Evolutionary conservation across 2,888 invertebrate genomes (phyloP).

Genomic region (Conchocele bisecta): DNA sequence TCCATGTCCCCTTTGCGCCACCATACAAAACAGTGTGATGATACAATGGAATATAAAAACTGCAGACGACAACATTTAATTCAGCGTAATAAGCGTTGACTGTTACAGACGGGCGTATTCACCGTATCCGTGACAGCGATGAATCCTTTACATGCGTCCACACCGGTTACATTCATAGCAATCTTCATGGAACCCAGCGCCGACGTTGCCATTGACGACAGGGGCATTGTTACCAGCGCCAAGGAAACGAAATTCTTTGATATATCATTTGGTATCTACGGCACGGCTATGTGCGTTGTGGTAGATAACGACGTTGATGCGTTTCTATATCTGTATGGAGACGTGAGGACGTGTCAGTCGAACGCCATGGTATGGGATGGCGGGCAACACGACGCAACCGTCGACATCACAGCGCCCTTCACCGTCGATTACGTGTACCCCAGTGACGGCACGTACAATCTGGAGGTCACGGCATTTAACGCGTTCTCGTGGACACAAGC

Average conservation of each 20-base stretch:
- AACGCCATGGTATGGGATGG: neutral
- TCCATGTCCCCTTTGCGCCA: no score
- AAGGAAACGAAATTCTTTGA: constrained; percentile 60
- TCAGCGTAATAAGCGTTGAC: no score
- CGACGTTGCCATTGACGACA: constrained; percentile 51
- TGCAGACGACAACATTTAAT: no score
- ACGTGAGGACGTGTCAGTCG: constrained; percentile 39
- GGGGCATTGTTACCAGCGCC: constrained; percentile 29
- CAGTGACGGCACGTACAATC: constrained; percentile 33
- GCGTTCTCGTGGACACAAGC: constrained; percentile 18
- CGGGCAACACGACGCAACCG: neutral
- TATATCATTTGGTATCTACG: constrained; percentile 61
- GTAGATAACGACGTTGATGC: constrained; percentile 68
- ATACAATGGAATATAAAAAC: no score
- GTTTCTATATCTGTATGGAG: constrained; percentile 46
- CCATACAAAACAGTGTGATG: no score
- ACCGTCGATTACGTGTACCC: constrained; percentile 41
- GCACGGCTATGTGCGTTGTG: constrained; percentile 68
- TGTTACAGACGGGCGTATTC: constrained; percentile 46
- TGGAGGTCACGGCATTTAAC: constrained; percentile 56
- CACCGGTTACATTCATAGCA: constrained; percentile 9
- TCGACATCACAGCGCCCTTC: constrained; percentile 13
- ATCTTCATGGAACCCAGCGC: constrained; percentile 52
- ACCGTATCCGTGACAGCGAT: constrained; percentile 33
- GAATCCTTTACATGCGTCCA: constrained; percentile 46